Evolutionary conservation across 2,113 vertebrate species (phyloP).

Genomic region (Cynoglossus semilaevis): DNA sequence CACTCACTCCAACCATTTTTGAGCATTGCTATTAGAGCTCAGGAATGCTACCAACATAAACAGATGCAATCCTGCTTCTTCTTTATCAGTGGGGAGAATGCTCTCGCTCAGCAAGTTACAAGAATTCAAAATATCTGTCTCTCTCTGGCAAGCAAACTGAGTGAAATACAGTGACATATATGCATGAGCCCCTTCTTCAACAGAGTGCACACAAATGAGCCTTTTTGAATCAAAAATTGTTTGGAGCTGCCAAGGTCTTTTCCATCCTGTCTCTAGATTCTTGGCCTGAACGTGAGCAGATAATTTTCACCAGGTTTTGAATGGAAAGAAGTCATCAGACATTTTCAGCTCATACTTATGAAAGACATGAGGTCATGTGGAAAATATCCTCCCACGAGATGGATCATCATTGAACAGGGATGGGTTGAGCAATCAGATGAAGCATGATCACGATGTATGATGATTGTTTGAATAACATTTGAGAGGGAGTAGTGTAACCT

Average conservation of each 20-base stretch:
- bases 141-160: conserved; percentile 1
- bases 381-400: conserved; percentile 43
- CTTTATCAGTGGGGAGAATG: not conserved
- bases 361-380: conserved; percentile 40
- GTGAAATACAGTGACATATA: too few species aligned
- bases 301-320: conserved; percentile 66
- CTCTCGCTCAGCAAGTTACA: conserved; percentile 32
- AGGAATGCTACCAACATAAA: not conserved
- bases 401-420: conserved; percentile 17
- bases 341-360: conserved; percentile 14
- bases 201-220: conserved; percentile 29
- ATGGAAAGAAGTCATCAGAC: conserved; percentile 63
- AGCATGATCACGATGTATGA: not conserved
- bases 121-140: conserved; percentile 52
- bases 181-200: conserved; percentile 33
- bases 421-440: conserved; percentile 11
- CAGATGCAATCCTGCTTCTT: not conserved
- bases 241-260: conserved; percentile 48
- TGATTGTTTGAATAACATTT: not conserved
- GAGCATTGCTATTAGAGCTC: too few species aligned
- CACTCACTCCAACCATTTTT: too few species aligned
- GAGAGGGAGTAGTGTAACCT: not conserved
- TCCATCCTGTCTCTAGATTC: conserved; percentile 45
- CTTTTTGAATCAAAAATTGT: conserved; percentile 49
- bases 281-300: conserved; percentile 32